These are phyloP conservation scores for Eupleurogrammus muticus DNA, from an alignment of 2,797 vertebrate genomes.

Conservation along the genomic window DNA sequence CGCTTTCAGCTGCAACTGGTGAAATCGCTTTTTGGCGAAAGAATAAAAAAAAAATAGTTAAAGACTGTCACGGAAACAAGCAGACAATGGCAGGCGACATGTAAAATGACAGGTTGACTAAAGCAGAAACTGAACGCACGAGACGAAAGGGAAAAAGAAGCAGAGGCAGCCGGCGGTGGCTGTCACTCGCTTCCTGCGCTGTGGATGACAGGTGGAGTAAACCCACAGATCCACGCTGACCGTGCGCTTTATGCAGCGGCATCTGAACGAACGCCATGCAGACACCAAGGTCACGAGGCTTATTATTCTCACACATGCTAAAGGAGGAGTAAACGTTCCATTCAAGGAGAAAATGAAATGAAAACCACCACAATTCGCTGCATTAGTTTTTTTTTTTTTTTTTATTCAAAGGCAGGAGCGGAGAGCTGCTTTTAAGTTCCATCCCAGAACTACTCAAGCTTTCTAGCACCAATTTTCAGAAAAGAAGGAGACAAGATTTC, in stretches of 20 bases:
- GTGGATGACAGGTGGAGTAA: conserved; percentile 63
- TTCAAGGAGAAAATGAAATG: conserved; percentile 54
- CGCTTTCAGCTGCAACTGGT: conserved; percentile 41
- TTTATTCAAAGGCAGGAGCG: conserved; percentile 31
- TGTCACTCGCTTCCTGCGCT: conserved; percentile 60
- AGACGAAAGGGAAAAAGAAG: conserved; percentile 58
- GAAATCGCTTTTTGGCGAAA: conserved; percentile 32
- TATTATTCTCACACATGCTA: conserved; percentile 44
- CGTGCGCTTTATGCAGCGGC: conserved; percentile 44
- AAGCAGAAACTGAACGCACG: conserved; percentile 42
- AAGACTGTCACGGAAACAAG: conserved; percentile 51
- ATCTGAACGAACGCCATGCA: conserved; percentile 42
- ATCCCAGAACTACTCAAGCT: conserved; percentile 41
- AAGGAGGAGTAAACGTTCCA: conserved; percentile 61
- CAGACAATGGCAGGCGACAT: conserved; percentile 59
- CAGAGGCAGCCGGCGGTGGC: conserved; percentile 47
- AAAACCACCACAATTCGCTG: conserved; percentile 31
- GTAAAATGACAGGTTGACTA: conserved; percentile 60
- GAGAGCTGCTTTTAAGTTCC: conserved; percentile 49
- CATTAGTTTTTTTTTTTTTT: conserved; percentile 40
- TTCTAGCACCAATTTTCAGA: conserved; percentile 47
- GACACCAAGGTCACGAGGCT: conserved; percentile 44
- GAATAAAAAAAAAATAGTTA: conserved; percentile 46
- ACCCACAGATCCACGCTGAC: conserved; percentile 27
- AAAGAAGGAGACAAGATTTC: conserved; percentile 37